phyloP scores from a whole-genome alignment of 64 coral and sea anemone genomes.

The Acropora yongei region DNA sequence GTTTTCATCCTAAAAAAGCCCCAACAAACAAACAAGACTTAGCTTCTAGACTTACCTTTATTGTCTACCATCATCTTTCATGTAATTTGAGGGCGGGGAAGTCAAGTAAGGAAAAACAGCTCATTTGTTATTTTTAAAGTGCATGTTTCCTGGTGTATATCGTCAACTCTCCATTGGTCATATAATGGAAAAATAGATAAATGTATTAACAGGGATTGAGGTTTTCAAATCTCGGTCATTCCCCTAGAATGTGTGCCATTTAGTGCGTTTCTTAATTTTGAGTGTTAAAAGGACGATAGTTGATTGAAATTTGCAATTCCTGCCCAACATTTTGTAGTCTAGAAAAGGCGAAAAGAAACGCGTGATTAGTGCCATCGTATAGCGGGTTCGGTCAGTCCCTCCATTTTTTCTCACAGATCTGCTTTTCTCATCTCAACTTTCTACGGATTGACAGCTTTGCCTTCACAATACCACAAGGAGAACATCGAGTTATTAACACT shows the following conservation, averaged over 20 bases:
- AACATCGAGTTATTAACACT: no score
- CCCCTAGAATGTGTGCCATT: neutral
- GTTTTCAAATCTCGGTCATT: neutral
- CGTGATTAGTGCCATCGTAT: no score
- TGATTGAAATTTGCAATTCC: no score
- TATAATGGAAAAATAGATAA: neutral
- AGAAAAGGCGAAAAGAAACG: no score
- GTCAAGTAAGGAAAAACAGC: neutral
- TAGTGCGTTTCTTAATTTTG: neutral
- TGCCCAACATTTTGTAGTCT: no score
- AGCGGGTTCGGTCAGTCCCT: no score
- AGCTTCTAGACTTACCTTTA: neutral
- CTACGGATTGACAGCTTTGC: no score
- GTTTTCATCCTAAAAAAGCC: neutral
- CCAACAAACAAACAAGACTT: neutral
- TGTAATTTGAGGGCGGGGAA: neutral
- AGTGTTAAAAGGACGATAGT: neutral
- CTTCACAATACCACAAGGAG: no score
- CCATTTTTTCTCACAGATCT: no score
- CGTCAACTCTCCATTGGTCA: constrained; percentile 1
- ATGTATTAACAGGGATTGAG: neutral
- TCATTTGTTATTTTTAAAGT: neutral
- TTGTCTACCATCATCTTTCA: neutral
- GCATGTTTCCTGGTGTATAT: neutral
- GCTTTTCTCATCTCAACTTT: no score